Base-by-base conservation (phyloP, 2,113 vertebrate genomes). In the Opisthocomus hoazin region DNA sequence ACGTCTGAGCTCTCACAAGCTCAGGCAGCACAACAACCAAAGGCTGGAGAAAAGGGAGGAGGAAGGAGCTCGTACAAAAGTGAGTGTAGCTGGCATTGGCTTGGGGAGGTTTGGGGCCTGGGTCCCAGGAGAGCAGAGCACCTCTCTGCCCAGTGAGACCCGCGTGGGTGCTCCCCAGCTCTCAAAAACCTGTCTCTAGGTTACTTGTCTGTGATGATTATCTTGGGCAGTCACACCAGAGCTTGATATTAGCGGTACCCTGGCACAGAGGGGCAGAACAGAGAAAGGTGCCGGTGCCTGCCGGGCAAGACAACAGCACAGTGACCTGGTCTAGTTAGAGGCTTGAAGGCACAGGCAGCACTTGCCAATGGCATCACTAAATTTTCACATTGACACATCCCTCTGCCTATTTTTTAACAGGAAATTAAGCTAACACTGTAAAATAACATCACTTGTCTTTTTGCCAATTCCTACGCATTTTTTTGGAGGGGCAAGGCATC, bases 241-340 rank as follows among this genome's bases (percentile, higher is more conserved):
- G 18, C 48, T 64, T 11, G 0, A 26, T 36, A 9, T 36, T 26
- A 46, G 9, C 34, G 1, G 0, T 32, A 27, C 12, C 5, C 16
- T 54, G 32, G 34, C 64, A 36, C 41, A 32, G 51, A 54, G 20
- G 39, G 50, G 24, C 36, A 53, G 22, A 64, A 63, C 21, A 41
- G 36, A 26, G 45, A 20, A 21, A 65, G 48, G 13, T n/a, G 37
- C 37, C n/a, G 23, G 18, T 64, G 18, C 37, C 37, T 43, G 48
- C 60, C 3, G 2, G 21, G 51, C 63, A 68, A 34, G 78, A 32
- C 41, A 46, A 15, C 19, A 37, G 63, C 9, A 2, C 7, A 2
- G 51, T 56, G 51, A 46, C 78, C 51, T 46, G 78, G 20, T 30
- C 15, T 37, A 41, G 27, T 32, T 37, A 32, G 60, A 56, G 22